Base-by-base conservation (phyloP, 2,888 invertebrate genomes). In the Sphinx pinastri region DNA sequence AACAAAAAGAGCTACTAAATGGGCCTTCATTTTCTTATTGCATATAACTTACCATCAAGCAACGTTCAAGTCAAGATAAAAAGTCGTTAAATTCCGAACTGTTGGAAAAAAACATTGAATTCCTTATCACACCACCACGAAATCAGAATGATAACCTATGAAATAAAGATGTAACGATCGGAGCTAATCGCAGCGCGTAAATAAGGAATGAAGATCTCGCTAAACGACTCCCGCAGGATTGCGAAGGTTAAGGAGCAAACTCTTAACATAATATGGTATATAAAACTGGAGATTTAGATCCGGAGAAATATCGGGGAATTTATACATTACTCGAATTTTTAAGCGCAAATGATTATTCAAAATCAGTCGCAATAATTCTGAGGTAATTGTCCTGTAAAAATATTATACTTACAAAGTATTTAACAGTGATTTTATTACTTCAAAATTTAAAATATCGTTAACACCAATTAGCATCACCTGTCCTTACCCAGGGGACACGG, bases 261-360 rank as follows among this genome's bases (percentile, higher is more conserved):
- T 63, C 49, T 63, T 63, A 63, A 19, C 47, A 47, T 63, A 63
- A 63, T 63, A 63, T 25, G 63, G 11, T 13, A 49, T 19, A 63
- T 63, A 63, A 63, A 49, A 19, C 63, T 13, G 16, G 19, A 63
- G 19, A 63, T 63, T 49, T 63, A 19, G 13, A 45, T 16, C 19
- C 19, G 57, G 25, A 12, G 1, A 14, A 51, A 51, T 5, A 51
- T 14, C 12, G 19, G 12, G 5, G 13, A 31, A 25, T 57, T 38
- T 0, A 8, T 38, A 38, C 4, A 38, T 38, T 38, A 7, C 0
- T 38, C 4, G 8, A 38, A 38, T 38, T 5, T 38, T 38, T 38
- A 38, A 38, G 2, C 8, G 5, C 38, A 38, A 38, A 7, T 25
- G 25, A 25, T 25, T 25, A 25, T 38, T 38, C 0, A 38, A 38